Evolutionary conservation across 2,113 vertebrate species (phyloP), one percentile per base, ranked within the genome.

Genomic region (Poicephalus meyeri): DNA sequence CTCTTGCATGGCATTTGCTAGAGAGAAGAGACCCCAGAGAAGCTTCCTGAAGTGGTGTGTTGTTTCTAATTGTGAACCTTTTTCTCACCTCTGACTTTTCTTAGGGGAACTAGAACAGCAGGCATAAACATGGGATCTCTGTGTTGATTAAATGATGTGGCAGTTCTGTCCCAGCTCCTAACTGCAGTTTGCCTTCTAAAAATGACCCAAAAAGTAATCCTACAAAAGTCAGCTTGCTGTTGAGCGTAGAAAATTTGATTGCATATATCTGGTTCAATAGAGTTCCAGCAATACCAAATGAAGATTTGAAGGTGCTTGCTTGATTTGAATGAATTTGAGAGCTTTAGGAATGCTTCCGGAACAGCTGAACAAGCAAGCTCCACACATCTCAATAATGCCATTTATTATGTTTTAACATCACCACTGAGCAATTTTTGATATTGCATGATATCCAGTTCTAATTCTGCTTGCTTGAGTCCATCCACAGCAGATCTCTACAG

Each of bases 1-100:
- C 4, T 3, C 9, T 77, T 0, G 0, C 28, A 31, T 28, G 2
- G 52, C 10, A 2, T 55, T 90, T 60, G 6, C 21, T 29, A 73
- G 46, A 17, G 16, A 47, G 23, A 52, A 33, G 44, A 61, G 42
- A 55, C 25, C 20, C 13, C 42, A n/a, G 61, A 64, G 28, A 68
- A 37, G 33, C 5, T 4, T 63, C n/a, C 24, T 42, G 68, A 44
- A 56, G 16, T 52, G 25, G 18, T 31, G 44, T 74, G 44, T 41
- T 41, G 14, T 58, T 18, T 10, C 26, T 39, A n/a, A 50, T 37
- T 35, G 39, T 37, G 39, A n/a, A 20, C 14, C 21, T 73, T 79
- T 61, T 81, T 66, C 28, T 50, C 47, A 33, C 9, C 14, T 12
- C 29, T 60, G 23, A 21, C 76, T 64, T 64, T 49, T 39, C 49